These are phyloP conservation scores for Lates japonicus DNA, from an alignment of 2,797 vertebrate species.

Conservation along the genomic window DNA sequence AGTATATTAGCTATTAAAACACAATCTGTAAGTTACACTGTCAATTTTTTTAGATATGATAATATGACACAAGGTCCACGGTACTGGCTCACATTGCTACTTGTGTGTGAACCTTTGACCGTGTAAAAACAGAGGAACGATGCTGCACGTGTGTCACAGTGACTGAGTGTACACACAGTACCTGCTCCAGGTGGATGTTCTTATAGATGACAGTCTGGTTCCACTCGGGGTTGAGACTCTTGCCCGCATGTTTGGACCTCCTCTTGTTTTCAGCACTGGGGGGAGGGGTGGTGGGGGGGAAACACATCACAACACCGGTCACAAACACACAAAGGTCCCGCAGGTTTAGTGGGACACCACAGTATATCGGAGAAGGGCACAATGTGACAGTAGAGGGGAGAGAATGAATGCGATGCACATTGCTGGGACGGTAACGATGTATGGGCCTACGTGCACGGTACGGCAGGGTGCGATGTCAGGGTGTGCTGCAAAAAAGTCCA, in stretches of 20 bases:
- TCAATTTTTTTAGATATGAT: no score
- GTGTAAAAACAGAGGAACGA: background rate
- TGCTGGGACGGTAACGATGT: conserved; percentile 68
- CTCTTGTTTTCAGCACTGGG: conserved; percentile 96
- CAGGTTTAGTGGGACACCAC: conserved; percentile 42
- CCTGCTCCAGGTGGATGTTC: conserved; percentile 98
- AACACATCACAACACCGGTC: conserved; percentile 66
- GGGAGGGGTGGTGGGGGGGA: background rate
- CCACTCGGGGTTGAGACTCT: conserved; percentile 98
- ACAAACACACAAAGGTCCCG: conserved; percentile 25
- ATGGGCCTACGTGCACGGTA: conserved; percentile 69
- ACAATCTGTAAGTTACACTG: background rate
- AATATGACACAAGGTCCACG: background rate
- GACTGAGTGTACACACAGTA: conserved; percentile 55
- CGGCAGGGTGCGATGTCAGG: conserved; percentile 59
- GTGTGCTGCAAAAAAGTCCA: conserved; percentile 79
- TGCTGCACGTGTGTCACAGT: background rate
- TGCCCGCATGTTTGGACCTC: conserved; percentile 95
- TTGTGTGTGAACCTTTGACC: background rate
- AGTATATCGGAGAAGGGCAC: conserved; percentile 44
- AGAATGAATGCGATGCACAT: conserved; percentile 70
- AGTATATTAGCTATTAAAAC: background rate
- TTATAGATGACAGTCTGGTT: conserved; percentile 99
- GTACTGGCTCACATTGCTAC: background rate
- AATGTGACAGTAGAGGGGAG: conserved; percentile 55